Base-by-base conservation (phyloP, 2,797 vertebrate species). In the Pelochelys cantorii region DNA sequence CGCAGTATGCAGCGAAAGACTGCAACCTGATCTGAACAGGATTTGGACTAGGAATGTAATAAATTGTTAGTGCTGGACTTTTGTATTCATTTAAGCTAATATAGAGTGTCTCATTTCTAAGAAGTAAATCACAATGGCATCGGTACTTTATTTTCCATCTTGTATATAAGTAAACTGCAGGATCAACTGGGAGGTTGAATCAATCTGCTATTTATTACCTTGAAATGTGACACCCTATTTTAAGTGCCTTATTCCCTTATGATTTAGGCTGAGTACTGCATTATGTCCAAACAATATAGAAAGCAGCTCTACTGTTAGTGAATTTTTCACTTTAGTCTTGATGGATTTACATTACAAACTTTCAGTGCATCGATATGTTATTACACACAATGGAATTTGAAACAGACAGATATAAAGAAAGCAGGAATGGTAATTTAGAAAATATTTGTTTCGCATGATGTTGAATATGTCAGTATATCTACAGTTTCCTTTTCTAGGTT, bases 141-240 rank as follows among this genome's bases (percentile, higher is more conserved):
- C 95, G 96, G 97, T 97, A 97, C 98, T 99, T 98, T 98, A 99
- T 99, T 99, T 99, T 98, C 98, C 98, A 98, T 98, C 97, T 98
- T 98, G 98, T 98, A 97, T 98, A 98, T 98, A 98, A 98, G 98
- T 98, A 99, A 99, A 98, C 98, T 98, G 98, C 97, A 97, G 97
- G 98, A 98, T 98, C 98, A 98, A 97, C 98, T 98, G 98, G 98
- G 98, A 99, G 99, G 99, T 98, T 98, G 99, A 99, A 99, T 99
- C 99, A 99, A 99, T 99, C 98, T 98, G 98, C 99, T 99, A 98
- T 99, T 99, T 99, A 99, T 99, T 99, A 99, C 99, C 98, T 98
- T 81, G 99, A 99, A 99, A 99, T 98, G 98, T 98, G 99, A 99
- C 99, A 99, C 99, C 98, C 98, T 96, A 97, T 99, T 98, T 99